These are phyloP conservation scores for Coregonus ussuriensis DNA, from an alignment of 2,797 vertebrate species.

Conservation along the genomic window DNA sequence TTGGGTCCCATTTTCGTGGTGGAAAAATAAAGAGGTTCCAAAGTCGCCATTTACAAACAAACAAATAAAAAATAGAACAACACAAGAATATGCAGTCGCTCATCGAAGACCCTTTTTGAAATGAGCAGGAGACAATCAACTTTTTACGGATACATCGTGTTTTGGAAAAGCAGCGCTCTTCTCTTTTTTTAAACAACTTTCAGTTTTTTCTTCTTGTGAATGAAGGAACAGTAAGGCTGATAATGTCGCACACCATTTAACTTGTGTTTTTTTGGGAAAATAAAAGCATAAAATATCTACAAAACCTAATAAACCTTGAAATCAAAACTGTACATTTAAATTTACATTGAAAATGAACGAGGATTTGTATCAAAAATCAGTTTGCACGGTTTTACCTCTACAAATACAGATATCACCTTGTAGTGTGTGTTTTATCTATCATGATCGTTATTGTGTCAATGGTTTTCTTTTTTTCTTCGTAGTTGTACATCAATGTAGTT, in stretches of 20 bases:
- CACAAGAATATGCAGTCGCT: conserved; percentile 85
- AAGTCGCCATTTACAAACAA: conserved; percentile 81
- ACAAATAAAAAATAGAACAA: conserved; percentile 63
- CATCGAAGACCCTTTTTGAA: conserved; percentile 84
- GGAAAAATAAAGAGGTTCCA: conserved; percentile 83
- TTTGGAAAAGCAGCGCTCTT: conserved; percentile 68
- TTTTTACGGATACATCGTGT: conserved; percentile 75
- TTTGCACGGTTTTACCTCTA: conserved; percentile 82
- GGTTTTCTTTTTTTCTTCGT: conserved; percentile 40
- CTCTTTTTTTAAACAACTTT: conserved; percentile 29
- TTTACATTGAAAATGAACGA: conserved; percentile 89
- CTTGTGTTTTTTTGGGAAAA: conserved; percentile 73
- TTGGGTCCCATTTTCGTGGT: conserved; percentile 87
- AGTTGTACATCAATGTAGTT: conserved; percentile 62
- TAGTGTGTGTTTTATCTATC: conserved; percentile 57
- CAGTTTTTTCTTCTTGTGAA: conserved; percentile 60
- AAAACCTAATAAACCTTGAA: conserved; percentile 93
- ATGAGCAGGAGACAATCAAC: conserved; percentile 75
- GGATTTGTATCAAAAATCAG: conserved; percentile 76
- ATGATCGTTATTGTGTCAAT: conserved; percentile 31
- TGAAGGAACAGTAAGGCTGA: conserved; percentile 81
- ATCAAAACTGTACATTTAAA: conserved; percentile 99
- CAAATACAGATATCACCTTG: conserved; percentile 88
- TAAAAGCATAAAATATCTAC: conserved; percentile 90
- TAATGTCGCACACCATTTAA: conserved; percentile 80